phyloP scores from a whole-genome alignment of 1,140 invertebrate species.

The Chionoecetes opilio region DNA sequence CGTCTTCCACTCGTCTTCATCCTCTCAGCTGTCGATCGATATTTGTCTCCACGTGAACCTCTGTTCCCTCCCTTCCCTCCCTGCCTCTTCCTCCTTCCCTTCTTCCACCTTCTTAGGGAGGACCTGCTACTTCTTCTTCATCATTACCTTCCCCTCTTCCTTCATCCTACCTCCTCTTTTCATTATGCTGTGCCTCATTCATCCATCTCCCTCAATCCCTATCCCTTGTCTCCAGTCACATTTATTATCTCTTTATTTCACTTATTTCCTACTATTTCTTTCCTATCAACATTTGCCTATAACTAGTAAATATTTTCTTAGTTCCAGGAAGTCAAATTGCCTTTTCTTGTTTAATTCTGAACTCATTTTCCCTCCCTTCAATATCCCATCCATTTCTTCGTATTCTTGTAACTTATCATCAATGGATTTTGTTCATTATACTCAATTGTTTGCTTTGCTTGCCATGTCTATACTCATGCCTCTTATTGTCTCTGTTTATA shows the following conservation, averaged over 20 bases:
- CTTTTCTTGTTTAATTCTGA: no score
- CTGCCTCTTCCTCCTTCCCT: not conserved
- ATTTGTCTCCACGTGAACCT: not conserved
- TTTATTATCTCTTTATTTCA: not conserved
- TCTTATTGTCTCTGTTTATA: no score
- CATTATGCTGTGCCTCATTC: no score
- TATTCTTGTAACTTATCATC: no score
- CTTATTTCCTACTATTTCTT: not conserved
- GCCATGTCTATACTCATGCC: no score
- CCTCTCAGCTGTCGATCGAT: not conserved
- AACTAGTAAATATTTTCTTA: no score
- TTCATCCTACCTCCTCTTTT: not conserved
- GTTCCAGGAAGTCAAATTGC: no score
- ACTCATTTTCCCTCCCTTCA: no score
- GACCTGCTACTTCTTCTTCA: not conserved
- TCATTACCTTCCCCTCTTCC: not conserved
- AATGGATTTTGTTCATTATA: no score
- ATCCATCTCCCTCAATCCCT: not conserved
- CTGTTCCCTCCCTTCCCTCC: not conserved
- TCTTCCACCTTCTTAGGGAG: not conserved
- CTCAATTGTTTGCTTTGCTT: no score
- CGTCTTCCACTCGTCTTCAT: not conserved
- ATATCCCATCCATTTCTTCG: no score
- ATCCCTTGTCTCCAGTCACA: not conserved
- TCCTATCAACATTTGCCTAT: no score